These are phyloP conservation scores for Rafetus swinhoei DNA, from an alignment of 2,113 vertebrate genomes.

Conservation along the genomic window DNA sequence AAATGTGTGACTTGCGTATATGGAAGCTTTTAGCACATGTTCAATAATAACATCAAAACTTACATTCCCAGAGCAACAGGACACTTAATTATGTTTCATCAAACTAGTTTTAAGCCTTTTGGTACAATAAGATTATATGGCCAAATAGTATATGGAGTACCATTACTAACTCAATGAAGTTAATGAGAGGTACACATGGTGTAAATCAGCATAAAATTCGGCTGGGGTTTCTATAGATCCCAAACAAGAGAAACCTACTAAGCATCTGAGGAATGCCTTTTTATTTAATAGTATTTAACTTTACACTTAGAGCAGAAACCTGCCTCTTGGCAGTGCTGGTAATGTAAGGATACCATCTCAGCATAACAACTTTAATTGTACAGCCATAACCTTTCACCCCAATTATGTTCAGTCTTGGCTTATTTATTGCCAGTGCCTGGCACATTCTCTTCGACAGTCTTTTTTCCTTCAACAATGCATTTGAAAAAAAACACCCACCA, in stretches of 20 bases:
- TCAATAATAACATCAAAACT: not conserved
- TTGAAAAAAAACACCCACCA: not conserved
- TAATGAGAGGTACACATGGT: not conserved
- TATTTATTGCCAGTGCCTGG: slow-evolving; percentile 54
- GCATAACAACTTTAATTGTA: slow-evolving; percentile 53
- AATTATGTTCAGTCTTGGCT: slow-evolving; percentile 35
- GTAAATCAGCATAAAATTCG: not conserved
- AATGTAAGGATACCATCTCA: slow-evolving; percentile 27
- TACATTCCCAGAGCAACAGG: not conserved
- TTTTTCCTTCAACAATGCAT: slow-evolving; percentile 14
- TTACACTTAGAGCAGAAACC: not conserved
- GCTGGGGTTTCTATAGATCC: not conserved
- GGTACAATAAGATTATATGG: not conserved
- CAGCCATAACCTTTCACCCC: slow-evolving; percentile 57
- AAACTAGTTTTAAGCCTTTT: not conserved
- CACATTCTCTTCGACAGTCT: not conserved
- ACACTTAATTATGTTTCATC: not conserved
- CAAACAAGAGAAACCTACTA: not conserved
- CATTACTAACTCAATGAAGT: not conserved
- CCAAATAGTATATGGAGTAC: not conserved
- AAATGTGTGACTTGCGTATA: not conserved
- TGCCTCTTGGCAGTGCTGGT: not conserved
- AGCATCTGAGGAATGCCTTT: not conserved
- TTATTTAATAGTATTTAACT: not conserved
- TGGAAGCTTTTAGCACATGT: not conserved